phyloP scores from a whole-genome alignment of 2,888 invertebrate genomes.

The Xanthia togata region DNA sequence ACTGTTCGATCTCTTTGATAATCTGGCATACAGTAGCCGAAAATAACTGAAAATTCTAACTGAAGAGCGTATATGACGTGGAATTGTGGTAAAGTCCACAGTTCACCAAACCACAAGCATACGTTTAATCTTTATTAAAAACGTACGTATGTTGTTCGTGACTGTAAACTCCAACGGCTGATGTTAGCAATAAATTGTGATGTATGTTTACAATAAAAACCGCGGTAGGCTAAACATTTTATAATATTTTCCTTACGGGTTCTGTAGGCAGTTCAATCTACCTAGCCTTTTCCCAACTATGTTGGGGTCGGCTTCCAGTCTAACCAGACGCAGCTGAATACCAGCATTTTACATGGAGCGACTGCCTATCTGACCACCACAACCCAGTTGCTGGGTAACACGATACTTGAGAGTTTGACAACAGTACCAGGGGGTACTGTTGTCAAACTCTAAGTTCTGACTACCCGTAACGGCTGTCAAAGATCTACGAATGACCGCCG shows the following conservation, averaged over 20 bases:
- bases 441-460: no score
- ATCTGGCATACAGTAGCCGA: neutral
- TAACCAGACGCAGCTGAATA: no score
- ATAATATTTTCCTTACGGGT: conserved; percentile 1
- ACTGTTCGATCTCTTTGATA: neutral
- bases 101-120: conserved; percentile 15
- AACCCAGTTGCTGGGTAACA: no score
- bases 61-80: neutral
- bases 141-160: conserved; percentile 6
- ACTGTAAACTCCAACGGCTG: conserved; percentile 16
- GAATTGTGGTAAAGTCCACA: neutral
- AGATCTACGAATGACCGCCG: no score
- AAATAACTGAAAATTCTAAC: conserved; percentile 6
- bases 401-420: no score
- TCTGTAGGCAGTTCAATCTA: neutral
- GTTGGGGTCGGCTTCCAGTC: no score
- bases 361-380: no score
- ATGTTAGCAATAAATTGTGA: conserved; percentile 44
- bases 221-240: conserved; percentile 31
- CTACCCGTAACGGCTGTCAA: no score
- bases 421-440: no score
- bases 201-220: conserved; percentile 45
- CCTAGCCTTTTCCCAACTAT: neutral
- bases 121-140: conserved; percentile 26
- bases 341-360: no score